phyloP scores from a whole-genome alignment of 2,888 invertebrate genomes.

The Chirona hameri region DNA sequence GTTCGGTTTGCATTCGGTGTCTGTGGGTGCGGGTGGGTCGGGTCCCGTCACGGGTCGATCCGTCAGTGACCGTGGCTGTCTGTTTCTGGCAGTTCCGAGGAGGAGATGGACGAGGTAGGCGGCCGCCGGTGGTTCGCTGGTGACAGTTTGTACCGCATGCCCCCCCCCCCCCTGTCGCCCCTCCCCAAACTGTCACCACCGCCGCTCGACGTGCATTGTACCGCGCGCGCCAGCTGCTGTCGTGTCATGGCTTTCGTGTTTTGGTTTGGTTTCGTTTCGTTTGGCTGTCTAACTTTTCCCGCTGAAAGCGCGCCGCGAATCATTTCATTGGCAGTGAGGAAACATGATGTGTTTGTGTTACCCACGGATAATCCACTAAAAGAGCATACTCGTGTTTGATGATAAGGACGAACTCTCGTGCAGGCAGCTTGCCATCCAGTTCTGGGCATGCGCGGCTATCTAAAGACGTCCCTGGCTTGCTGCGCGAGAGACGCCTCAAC shows the following conservation, averaged over 20 bases:
- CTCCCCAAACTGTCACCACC: background rate
- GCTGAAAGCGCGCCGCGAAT: too few relatives aligned
- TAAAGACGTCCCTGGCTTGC: too few relatives aligned
- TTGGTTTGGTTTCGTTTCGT: background rate
- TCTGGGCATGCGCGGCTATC: too few relatives aligned
- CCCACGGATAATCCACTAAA: too few relatives aligned
- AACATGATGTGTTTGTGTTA: too few relatives aligned
- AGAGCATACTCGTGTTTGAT: too few relatives aligned
- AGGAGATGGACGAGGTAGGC: constrained; percentile 27
- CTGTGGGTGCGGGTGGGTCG: background rate
- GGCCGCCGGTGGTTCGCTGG: background rate
- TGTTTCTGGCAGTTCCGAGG: background rate
- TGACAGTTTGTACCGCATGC: background rate
- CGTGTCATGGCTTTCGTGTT: background rate
- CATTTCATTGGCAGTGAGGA: too few relatives aligned
- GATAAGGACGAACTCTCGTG: too few relatives aligned
- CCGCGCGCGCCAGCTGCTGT: background rate
- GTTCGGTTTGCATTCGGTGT: too few relatives aligned
- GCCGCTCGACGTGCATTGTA: background rate
- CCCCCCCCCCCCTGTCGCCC: background rate
- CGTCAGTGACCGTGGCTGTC: background rate
- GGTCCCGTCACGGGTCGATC: too few relatives aligned
- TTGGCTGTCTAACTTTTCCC: background rate
- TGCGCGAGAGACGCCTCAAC: too few relatives aligned
- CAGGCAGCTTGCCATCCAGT: too few relatives aligned